Evolutionary conservation across 2,113 vertebrate species (phyloP).

Genomic region (rabbit (Oryctolagus cuniculus)): mOryCun1.1 NC_091448.1:47705001-47705500

Average conservation of each 20-base stretch:
- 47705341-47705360: conserved; percentile 26
- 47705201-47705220: neutral
- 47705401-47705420: conserved; percentile 35
- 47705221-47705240: conserved; percentile 34
- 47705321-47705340: conserved; percentile 4
- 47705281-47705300: conserved; percentile 47
- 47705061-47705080: too few relatives aligned
- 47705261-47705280: neutral
- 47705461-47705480: conserved; percentile 45
- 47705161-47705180: too few relatives aligned
- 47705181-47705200: too few relatives aligned
- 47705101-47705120: too few relatives aligned
- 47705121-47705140: too few relatives aligned
- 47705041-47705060: too few relatives aligned
- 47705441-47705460: conserved; percentile 44
- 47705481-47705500: conserved; percentile 47
- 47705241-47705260: neutral
- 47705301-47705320: conserved; percentile 39
- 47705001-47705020: too few relatives aligned
- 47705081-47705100: too few relatives aligned
- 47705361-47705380: conserved; percentile 49
- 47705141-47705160: too few relatives aligned
- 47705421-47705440: conserved; percentile 57
- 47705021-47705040: too few relatives aligned
- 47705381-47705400: conserved; percentile 39